These are phyloP conservation scores for Anthopleura sola DNA, from an alignment of 64 coral and sea anemone genomes.

Conservation along the genomic window DNA sequence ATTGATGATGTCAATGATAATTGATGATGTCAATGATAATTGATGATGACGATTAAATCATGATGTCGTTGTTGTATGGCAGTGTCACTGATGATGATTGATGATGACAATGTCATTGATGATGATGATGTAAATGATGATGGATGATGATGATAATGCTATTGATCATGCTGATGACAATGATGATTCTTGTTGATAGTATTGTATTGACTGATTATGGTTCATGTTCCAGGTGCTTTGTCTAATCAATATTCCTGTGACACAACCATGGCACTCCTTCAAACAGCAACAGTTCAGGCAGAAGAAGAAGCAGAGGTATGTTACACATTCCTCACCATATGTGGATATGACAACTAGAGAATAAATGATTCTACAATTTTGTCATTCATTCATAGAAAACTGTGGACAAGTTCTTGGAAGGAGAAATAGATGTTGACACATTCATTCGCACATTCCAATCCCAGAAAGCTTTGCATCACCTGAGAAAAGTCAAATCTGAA, in stretches of 20 bases:
- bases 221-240: slow-evolving; percentile 25
- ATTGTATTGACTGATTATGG: background rate
- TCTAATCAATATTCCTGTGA: slow-evolving; percentile 64
- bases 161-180: no score
- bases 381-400: slow-evolving; percentile 60
- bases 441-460: slow-evolving; percentile 78
- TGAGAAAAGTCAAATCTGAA: slow-evolving; percentile 78
- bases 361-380: no score
- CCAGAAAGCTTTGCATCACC: slow-evolving; percentile 84
- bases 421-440: slow-evolving; percentile 71
- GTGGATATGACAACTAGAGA: no score
- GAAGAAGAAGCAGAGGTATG: slow-evolving; percentile 81
- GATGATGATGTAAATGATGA: no score
- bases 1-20: no score
- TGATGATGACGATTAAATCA: no score
- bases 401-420: slow-evolving; percentile 80
- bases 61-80: no score
- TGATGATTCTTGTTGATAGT: background rate
- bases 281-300: slow-evolving; percentile 66
- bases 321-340: no score
- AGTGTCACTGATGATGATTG: no score
- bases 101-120: no score
- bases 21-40: no score
- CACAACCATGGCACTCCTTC: slow-evolving; percentile 74
- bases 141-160: no score